These are phyloP conservation scores for Sarcophilus harrisii DNA, from an alignment of 2,797 vertebrate genomes.

Conservation along the genomic window DNA sequence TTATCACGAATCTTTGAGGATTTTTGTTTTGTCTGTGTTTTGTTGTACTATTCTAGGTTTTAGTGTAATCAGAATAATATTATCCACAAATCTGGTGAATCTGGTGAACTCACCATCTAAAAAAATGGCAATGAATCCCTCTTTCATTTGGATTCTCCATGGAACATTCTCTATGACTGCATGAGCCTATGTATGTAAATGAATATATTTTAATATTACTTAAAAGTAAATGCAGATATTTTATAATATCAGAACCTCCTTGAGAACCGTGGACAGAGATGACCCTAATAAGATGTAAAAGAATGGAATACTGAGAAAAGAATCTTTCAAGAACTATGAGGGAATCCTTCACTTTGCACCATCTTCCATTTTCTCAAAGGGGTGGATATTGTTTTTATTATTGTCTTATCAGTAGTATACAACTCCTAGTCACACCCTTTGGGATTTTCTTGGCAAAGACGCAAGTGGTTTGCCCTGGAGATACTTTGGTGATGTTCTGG, in stretches of 20 bases:
- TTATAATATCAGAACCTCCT: not conserved
- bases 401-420: not conserved
- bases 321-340: not conserved
- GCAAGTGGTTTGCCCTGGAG: not conserved
- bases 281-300: no score
- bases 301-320: no score
- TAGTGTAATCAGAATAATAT: not conserved
- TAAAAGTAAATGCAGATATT: not conserved
- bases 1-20: not conserved
- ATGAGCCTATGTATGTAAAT: not conserved
- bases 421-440: not conserved
- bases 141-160: not conserved
- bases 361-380: not conserved
- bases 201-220: not conserved
- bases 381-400: not conserved
- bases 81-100: not conserved
- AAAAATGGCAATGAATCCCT: not conserved
- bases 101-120: not conserved
- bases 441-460: not conserved
- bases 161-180: not conserved
- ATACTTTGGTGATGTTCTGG: not conserved
- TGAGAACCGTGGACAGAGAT: no score
- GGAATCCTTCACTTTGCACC: not conserved
- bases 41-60: not conserved
- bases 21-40: not conserved